Percentiles rank a stretch among this genome's conserved stretches.
These are phyloP conservation scores for Alosa sapidissima DNA, from an alignment of 2,797 vertebrate genomes.

Conservation along the genomic window DNA sequence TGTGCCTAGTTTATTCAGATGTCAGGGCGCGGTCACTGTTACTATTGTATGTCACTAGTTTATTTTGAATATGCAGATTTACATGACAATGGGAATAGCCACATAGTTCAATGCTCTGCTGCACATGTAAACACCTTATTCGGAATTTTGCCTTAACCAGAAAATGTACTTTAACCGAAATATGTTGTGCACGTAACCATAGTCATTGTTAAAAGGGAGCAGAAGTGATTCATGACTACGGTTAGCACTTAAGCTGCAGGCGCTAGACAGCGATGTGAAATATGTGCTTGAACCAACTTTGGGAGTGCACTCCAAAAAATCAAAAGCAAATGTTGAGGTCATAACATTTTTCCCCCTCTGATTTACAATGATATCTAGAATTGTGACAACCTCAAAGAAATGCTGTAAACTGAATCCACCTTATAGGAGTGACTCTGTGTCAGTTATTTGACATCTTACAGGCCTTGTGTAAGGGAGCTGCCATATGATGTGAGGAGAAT, in stretches of 20 bases:
- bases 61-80: too few relatives aligned
- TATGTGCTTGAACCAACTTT: background rate
- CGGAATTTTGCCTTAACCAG: too few relatives aligned
- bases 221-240: background rate
- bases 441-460: background rate
- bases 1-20: too few relatives aligned
- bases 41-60: too few relatives aligned
- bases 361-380: background rate
- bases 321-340: background rate
- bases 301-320: background rate
- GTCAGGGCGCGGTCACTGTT: too few relatives aligned
- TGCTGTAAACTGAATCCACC: background rate
- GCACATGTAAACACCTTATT: too few relatives aligned
- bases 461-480: background rate
- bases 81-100: too few relatives aligned
- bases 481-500: background rate
- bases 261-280: background rate
- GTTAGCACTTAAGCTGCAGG: conserved; percentile 10
- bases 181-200: too few relatives aligned
- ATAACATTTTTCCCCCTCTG: background rate
- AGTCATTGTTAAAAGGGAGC: background rate
- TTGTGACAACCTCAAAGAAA: background rate
- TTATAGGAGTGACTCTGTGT: background rate
- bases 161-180: too few relatives aligned
- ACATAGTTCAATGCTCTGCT: too few relatives aligned